Base-by-base conservation (phyloP, 1,140 invertebrate genomes). In the Druon quercuslanigerum region DNA sequence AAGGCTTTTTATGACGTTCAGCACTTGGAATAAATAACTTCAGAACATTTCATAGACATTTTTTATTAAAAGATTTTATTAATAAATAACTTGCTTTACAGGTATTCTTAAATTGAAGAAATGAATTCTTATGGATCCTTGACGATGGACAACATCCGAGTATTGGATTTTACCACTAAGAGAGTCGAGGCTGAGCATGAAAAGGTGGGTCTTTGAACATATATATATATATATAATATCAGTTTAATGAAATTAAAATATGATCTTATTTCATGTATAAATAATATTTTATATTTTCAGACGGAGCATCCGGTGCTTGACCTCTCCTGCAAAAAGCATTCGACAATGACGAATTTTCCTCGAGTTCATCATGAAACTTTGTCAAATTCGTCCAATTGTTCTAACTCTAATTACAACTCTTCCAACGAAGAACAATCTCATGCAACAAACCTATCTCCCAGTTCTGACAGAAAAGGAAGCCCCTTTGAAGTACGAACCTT, bases 271-370 rank as follows among this genome's bases (percentile, higher is more conserved):
- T 46, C 9, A 46, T 46, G 7, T 8, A 8, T 46, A 46, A 46
- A 0, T 60, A 9, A n/a, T 66, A 7, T 40, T 40, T 40, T n/a
- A 5, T n/a, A 16, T n/a, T 33, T 40, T 13, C 25, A 51, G 46
- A 33, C 33, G 50, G 70, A 75, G 16, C 17, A 17, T 33, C 46
- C 78, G 52, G 75, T 74, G 11, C 56, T 82, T 52, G 81, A 82
- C 71, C 72, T 82, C 0, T 81, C 80, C 5, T 74, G 56, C 40
- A 81, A 81, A 25, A 72, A 77, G 56, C 40, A 6, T 19, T 19
- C 70, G 25, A 52, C 56, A 5, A 12, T 66, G 25, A 33, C 13
- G 52, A 74, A 79, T 66, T 66, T 33, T 46, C 13, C 75, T 25
- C 12, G 52, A 11, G 56, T 73, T 70, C 6, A 40, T 3, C 20